phyloP scores from a whole-genome alignment of 2,888 invertebrate genomes.

The Halictus quadricinctus region DNA sequence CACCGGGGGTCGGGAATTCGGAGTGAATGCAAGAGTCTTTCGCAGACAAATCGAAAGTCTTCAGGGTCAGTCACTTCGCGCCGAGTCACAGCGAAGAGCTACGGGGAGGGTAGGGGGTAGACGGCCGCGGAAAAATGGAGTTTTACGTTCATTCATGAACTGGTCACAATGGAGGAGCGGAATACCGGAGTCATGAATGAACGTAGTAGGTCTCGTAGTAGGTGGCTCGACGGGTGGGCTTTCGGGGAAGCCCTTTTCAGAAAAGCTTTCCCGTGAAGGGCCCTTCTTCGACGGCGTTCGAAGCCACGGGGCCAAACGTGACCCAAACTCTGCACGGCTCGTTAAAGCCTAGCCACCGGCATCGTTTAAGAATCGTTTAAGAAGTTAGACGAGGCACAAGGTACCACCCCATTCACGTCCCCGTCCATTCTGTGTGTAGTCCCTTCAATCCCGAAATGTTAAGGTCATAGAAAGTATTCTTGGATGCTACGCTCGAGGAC shows the following conservation, averaged over 20 bases:
- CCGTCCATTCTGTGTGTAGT: slow-evolving; percentile 19
- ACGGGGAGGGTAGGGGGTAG: slow-evolving; percentile 1
- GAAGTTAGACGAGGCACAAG: slow-evolving; percentile 71
- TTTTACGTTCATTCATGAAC: slow-evolving; percentile 77
- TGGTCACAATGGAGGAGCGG: slow-evolving; percentile 66
- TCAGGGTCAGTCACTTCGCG: background rate
- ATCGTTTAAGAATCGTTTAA: slow-evolving; percentile 77
- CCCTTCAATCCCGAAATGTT: background rate
- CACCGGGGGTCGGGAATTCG: background rate
- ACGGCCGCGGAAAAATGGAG: slow-evolving; percentile 53
- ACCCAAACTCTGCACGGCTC: slow-evolving; percentile 70
- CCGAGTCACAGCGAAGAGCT: background rate
- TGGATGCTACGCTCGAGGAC: background rate
- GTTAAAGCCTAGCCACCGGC: slow-evolving; percentile 64
- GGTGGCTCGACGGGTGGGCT: slow-evolving; percentile 55
- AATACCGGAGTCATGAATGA: slow-evolving; percentile 75
- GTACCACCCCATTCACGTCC: slow-evolving; percentile 47
- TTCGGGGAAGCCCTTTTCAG: slow-evolving; percentile 43
- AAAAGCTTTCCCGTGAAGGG: slow-evolving; percentile 31
- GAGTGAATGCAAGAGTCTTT: background rate
- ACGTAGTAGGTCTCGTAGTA: slow-evolving; percentile 76
- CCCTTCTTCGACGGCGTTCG: slow-evolving; percentile 22
- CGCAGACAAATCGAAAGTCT: background rate
- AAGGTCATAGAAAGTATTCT: slow-evolving; percentile 27
- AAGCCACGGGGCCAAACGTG: slow-evolving; percentile 67